phyloP scores from a whole-genome alignment of 1,140 invertebrate species.

The Cydia strobilella region DNA sequence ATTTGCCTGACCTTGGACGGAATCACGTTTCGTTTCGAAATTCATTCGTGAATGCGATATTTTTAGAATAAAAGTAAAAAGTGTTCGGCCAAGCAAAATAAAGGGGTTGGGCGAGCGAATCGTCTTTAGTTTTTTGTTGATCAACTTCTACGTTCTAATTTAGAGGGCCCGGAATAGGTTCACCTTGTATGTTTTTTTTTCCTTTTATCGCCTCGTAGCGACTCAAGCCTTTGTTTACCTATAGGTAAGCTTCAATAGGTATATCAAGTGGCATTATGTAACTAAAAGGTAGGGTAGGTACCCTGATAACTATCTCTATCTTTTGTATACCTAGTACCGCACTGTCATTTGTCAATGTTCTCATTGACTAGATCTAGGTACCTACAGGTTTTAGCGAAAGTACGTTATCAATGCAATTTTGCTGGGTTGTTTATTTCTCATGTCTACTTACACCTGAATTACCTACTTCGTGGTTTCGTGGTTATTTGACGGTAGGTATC shows the following conservation, averaged over 20 bases:
- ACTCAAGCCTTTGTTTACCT: neutral
- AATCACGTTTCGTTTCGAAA: constrained; percentile 79
- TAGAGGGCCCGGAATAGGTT: constrained; percentile 54
- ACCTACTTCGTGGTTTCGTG: too few relatives aligned
- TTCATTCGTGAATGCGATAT: constrained; percentile 76
- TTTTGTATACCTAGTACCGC: too few relatives aligned
- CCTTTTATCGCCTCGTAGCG: constrained; percentile 30
- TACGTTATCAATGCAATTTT: too few relatives aligned
- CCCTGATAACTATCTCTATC: too few relatives aligned
- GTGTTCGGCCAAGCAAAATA: constrained; percentile 66
- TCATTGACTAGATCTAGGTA: too few relatives aligned
- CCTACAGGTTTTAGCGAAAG: too few relatives aligned
- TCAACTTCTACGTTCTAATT: constrained; percentile 57
- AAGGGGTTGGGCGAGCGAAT: constrained; percentile 70
- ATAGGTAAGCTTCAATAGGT: neutral
- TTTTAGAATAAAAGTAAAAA: constrained; percentile 78
- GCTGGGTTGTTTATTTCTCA: too few relatives aligned
- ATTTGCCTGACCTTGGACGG: constrained; percentile 72
- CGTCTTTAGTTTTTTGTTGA: constrained; percentile 64
- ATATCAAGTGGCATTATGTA: too few relatives aligned
- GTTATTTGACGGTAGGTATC: too few relatives aligned
- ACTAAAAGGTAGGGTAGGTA: too few relatives aligned
- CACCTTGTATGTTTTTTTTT: constrained; percentile 53
- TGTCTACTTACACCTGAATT: too few relatives aligned
- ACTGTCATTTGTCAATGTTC: too few relatives aligned